Evolutionary conservation across 2,113 vertebrate genomes (phyloP).

Genomic region (Equus przewalskii): DNA sequence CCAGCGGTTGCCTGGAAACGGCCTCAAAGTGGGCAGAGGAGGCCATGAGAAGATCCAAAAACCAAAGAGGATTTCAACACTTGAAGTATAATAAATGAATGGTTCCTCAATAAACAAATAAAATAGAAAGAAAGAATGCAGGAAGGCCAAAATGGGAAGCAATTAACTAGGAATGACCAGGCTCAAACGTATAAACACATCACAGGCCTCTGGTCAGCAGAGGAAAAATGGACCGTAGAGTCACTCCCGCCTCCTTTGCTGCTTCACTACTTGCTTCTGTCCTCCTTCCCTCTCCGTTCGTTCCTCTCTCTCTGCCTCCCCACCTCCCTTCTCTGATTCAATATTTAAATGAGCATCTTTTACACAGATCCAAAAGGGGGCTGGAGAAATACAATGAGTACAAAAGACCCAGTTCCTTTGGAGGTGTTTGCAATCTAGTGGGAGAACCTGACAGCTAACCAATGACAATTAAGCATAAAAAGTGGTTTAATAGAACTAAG

Average conservation of each 20-base stretch:
- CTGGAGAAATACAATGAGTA: neutral
- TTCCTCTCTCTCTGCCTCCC: neutral
- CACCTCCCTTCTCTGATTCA: neutral
- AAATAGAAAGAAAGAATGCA: neutral
- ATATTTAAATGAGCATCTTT: neutral
- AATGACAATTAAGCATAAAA: neutral
- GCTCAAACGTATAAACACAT: neutral
- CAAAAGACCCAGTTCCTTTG: neutral
- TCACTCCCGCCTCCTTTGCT: neutral
- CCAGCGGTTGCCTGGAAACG: slow-evolving; percentile 55
- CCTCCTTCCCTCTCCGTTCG: neutral
- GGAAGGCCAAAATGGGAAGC: neutral
- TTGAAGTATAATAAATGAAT: slow-evolving; percentile 7
- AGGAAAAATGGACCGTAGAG: neutral
- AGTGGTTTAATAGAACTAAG: neutral
- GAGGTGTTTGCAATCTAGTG: neutral
- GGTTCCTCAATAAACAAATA: slow-evolving; percentile 21
- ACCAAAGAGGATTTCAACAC: slow-evolving; percentile 38
- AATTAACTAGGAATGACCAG: neutral
- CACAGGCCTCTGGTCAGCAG: neutral
- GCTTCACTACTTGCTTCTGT: neutral
- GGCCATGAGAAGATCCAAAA: neutral
- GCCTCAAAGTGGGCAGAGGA: neutral
- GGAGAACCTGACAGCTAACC: neutral
- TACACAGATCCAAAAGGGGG: neutral